Evolutionary conservation across 2,888 invertebrate species (phyloP), one percentile per base, ranked within the genome.

Genomic region (Hesperia comma): DNA sequence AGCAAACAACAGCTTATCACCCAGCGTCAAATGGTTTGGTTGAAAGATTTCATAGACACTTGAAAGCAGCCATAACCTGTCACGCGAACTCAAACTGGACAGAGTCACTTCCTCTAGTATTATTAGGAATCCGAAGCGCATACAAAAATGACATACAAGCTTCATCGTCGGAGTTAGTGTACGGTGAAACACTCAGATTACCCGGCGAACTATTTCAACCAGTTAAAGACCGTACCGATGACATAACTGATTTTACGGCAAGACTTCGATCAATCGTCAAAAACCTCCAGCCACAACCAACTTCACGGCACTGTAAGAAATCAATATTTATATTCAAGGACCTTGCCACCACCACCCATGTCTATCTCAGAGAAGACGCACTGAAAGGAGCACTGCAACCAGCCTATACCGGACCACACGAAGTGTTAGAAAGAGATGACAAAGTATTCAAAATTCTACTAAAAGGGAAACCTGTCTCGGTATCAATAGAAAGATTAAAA

Each of bases 341-440:
- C 40, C 6, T 40, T 37, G 8, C 19, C 40, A 5, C 70, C 0
- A 17, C 61, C 2, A 57, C 26, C n/a, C 74, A 76, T 41, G 76
- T 78, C 0, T 78, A 75, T 56, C 63, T 78, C 0, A 41, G 76
- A 0, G 75, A 78, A 33, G 75, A 77, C 32, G 63, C 72, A 0
- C 6, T 68, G 15, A 71, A 71, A 46, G 72, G 74, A 2, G 37
- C 76, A 1, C 60, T 79, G 0, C 69, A 75, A 49, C 74, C 79
- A 0, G 70, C 77, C 0, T 79, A 78, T 51, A 64, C 76, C 0
- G 77, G 77, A 1, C 80, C 78, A 7, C 67, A 79, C 26, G 43
- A 70, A 49, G 75, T 77, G 0, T 1, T 77, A 0, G 55, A 66
- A 32, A 62, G 75, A 57, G 67, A 68, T 0, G 72, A 68, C 2